These are phyloP conservation scores for Gopherus evgoodei DNA, from an alignment of 2,113 vertebrate species.

Conservation along the genomic window DNA sequence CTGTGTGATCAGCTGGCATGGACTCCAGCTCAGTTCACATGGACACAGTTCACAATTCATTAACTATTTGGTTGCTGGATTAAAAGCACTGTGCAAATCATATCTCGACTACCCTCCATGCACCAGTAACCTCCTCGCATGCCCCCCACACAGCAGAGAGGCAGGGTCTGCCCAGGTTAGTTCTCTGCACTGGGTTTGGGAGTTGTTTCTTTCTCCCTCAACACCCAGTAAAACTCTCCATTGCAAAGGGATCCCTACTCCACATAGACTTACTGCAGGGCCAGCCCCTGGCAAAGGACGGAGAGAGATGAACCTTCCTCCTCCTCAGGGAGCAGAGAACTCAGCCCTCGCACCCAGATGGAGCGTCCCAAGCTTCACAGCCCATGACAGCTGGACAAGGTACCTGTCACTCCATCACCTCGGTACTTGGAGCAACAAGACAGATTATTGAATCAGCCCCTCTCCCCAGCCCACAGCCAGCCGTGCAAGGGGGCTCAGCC, in stretches of 20 bases:
- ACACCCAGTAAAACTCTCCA: neutral
- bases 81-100: neutral
- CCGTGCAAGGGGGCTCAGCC: no score
- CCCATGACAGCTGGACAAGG: neutral
- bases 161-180: neutral
- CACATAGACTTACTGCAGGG: neutral
- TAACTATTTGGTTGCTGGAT: neutral
- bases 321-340: neutral
- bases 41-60: neutral
- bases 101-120: neutral
- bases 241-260: neutral
- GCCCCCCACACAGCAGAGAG: neutral
- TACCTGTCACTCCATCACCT: neutral
- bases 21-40: neutral
- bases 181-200: neutral
- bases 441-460: neutral
- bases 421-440: neutral
- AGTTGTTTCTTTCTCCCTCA: neutral
- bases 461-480: neutral
- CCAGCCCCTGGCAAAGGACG: neutral
- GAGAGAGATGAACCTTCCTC: no score
- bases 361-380: neutral
- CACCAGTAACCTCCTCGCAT: neutral
- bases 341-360: neutral
- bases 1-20: no score